A percentile compares a stretch with the other conserved stretches of the same genome.
phyloP scores from a whole-genome alignment of 2,888 invertebrate species.

The Drosophila meridiana region DNA sequence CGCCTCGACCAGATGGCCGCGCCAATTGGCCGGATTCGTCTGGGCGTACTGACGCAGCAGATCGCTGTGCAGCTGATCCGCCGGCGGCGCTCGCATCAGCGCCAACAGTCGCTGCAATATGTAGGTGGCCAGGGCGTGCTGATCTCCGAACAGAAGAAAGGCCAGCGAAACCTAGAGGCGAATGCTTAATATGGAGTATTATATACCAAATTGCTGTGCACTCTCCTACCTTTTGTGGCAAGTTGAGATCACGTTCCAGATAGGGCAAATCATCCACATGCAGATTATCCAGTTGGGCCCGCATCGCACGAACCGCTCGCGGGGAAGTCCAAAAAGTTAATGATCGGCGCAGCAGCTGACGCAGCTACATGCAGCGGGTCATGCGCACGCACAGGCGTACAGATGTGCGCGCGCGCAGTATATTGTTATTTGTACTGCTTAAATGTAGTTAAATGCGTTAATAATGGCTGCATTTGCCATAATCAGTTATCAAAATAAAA shows the following conservation, averaged over 20 bases:
- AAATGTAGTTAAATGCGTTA: not conserved
- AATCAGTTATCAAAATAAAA: constrained; percentile 5
- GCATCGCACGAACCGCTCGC: constrained; percentile 10
- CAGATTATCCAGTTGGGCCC: constrained; percentile 50
- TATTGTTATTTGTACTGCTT: not conserved
- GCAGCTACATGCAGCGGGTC: too few species aligned
- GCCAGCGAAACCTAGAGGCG: constrained; percentile 75
- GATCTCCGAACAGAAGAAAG: constrained; percentile 81
- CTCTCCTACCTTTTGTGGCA: constrained; percentile 84
- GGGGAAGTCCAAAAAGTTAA: constrained; percentile 47
- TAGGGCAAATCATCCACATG: constrained; percentile 80
- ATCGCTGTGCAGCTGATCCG: constrained; percentile 46
- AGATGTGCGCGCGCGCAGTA: not conserved
- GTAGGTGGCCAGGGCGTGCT: constrained; percentile 68
- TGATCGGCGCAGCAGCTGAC: not conserved
- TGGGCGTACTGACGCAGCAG: constrained; percentile 77
- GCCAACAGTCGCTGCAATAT: constrained; percentile 80
- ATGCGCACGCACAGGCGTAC: too few species aligned
- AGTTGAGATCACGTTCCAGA: constrained; percentile 85
- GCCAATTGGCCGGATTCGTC: constrained; percentile 83
- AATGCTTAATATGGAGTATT: not conserved
- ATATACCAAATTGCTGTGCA: too few species aligned
- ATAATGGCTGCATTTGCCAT: not conserved
- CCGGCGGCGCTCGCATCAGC: constrained; percentile 32
- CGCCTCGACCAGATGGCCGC: constrained; percentile 86